Evolutionary conservation across 1,140 invertebrate species (phyloP), one percentile per base, ranked within the genome.

Genomic region (Wasmannia auropunctata): DNA sequence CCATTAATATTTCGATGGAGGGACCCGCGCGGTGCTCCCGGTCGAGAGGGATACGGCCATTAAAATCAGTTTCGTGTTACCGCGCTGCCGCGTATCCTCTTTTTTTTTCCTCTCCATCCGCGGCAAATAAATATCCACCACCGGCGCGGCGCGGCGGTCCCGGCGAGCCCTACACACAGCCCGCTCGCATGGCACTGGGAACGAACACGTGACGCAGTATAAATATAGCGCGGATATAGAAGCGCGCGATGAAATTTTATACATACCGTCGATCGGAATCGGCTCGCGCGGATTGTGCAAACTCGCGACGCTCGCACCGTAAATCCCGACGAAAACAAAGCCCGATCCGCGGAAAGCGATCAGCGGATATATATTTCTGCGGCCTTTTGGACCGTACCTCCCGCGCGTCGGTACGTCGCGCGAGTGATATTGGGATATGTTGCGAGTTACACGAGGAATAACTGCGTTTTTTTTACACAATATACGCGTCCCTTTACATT

Each of bases 21-120:
- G 87, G 72, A 31, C 54, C 51, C 49, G 70, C 54, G 76, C 54
- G 67, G 85, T 69, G 70, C 49, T 43, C 54, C 76, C 85, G 75
- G 67, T 63, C 80, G 87, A 63, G 77, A 14, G 79, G 65, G 67
- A 70, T 58, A 83, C 67, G 90, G 84, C 90, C 92, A 94, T 94
- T 94, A 94, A 95, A 94, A 92, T 92, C 85, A 89, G 93, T 93
- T 90, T 94, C 93, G 83, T 89, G 87, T 95, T 94, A 93, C 94
- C 69, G 67, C 74, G 72, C 85, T 74, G 51, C 72, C 85, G 81
- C 62, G 51, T 58, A 58, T 77, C 81, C 63, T 62, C 46, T 89
- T 69, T 86, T 88, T 67, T 43, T 74, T 88, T 92, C 88, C 77
- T 84, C 92, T 90, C 87, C 88, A 90, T 92, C 90, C 88, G 75